A percentile compares a stretch with the other conserved stretches of the same genome.
Conservation (phyloP, 1,140 invertebrate species). For the Hyles euphorbiae region DNA sequence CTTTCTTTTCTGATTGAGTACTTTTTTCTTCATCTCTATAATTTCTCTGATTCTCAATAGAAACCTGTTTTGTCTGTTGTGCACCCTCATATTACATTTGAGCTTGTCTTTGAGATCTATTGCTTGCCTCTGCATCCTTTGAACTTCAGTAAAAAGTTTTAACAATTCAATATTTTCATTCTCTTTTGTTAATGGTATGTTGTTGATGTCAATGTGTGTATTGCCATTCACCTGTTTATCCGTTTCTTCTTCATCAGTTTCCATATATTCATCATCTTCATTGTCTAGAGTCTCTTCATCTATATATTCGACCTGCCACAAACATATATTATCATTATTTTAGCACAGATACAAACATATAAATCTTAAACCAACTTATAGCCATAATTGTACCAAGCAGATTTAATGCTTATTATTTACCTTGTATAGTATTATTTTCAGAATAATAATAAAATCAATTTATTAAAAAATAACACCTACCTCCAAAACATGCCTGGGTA, state of each 20-base stretch:
- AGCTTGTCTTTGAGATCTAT: constrained; percentile 49
- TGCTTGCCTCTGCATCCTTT: constrained; percentile 56
- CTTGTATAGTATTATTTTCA: no score
- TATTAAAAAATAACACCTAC: constrained; percentile 25
- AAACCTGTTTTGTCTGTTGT: constrained; percentile 48
- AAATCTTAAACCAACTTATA: no score
- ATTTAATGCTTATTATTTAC: no score
- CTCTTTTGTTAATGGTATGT: constrained; percentile 18
- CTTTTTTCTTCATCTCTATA: constrained; percentile 54
- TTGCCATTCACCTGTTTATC: constrained; percentile 22
- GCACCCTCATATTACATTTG: constrained; percentile 48
- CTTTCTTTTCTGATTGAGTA: constrained; percentile 58
- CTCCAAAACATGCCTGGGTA: constrained; percentile 66
- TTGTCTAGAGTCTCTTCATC: constrained; percentile 61
- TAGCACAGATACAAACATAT: no score
- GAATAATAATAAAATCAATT: background rate
- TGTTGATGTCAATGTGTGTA: constrained; percentile 11
- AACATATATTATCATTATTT: constrained; percentile 7
- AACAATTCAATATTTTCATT: constrained; percentile 45
- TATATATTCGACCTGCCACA: constrained; percentile 64
- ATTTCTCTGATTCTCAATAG: constrained; percentile 47
- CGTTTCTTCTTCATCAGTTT: constrained; percentile 37
- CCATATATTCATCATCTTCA: constrained; percentile 46
- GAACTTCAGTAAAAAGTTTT: constrained; percentile 62
- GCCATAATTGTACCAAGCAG: no score